Conservation (phyloP, 2,797 vertebrate species). For the Eupleurogrammus muticus region DNA sequence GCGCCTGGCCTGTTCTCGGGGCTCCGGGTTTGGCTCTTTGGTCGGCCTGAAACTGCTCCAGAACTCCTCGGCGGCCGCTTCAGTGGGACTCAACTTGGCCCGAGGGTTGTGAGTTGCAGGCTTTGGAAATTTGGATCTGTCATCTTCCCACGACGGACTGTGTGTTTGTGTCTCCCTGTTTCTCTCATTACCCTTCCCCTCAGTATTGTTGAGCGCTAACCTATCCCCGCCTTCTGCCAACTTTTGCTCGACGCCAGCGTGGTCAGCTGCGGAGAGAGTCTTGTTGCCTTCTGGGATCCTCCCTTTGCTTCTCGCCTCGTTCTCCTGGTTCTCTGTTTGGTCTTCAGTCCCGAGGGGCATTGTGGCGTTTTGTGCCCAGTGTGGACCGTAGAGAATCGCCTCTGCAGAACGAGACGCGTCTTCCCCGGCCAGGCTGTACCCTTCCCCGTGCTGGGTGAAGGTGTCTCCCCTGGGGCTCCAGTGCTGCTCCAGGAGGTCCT, state of each 20-base stretch:
- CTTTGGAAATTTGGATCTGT: conserved; percentile 54
- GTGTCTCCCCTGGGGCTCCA: conserved; percentile 77
- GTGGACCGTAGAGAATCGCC: conserved; percentile 49
- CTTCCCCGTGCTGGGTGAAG: conserved; percentile 62
- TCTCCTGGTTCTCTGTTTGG: conserved; percentile 31
- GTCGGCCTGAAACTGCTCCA: conserved; percentile 57
- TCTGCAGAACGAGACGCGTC: conserved; percentile 53
- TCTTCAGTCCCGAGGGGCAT: conserved; percentile 44
- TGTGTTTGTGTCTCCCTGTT: conserved; percentile 42
- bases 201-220: conserved; percentile 51
- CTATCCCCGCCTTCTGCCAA: conserved; percentile 23
- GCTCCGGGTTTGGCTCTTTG: conserved; percentile 77
- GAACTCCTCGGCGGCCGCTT: conserved; percentile 36
- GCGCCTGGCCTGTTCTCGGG: conserved; percentile 37
- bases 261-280: conserved; percentile 44
- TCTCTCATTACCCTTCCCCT: conserved; percentile 30
- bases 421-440: conserved; percentile 59
- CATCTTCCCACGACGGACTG: conserved; percentile 44
- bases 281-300: conserved; percentile 41
- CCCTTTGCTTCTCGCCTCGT: conserved; percentile 20
- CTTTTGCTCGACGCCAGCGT: conserved; percentile 31
- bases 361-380: conserved; percentile 73
- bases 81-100: conserved; percentile 27
- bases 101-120: conserved; percentile 50
- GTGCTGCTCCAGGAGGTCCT: conserved; percentile 79